phyloP scores from a whole-genome alignment of 2,113 vertebrate genomes.

The Trematomus loennbergii region DNA sequence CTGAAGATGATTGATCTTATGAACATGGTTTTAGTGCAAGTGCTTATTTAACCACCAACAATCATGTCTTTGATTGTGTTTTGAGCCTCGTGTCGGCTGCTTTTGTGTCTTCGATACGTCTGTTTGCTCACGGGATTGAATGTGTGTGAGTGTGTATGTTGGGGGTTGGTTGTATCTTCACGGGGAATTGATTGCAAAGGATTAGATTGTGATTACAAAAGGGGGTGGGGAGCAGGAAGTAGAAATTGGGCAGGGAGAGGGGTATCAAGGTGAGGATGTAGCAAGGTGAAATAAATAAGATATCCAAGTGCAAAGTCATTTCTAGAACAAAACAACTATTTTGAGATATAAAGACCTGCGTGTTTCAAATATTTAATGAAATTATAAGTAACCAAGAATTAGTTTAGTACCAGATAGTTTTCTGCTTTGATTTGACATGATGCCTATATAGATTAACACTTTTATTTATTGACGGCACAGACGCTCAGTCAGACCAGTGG shows the following conservation, averaged over 20 bases:
- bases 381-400: background rate
- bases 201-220: conserved; percentile 64
- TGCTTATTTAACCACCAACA: background rate
- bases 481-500: conserved; percentile 18
- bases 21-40: background rate
- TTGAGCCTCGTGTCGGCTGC: conserved; percentile 12
- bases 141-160: conserved; percentile 16
- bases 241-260: conserved; percentile 9
- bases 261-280: conserved; percentile 20
- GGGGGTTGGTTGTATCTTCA: conserved; percentile 33
- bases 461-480: background rate
- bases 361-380: background rate
- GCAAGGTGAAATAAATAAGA: conserved; percentile 36
- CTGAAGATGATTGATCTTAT: background rate
- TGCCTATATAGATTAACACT: background rate
- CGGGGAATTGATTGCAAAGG: conserved; percentile 57
- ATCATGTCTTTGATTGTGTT: background rate
- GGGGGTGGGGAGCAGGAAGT: conserved; percentile 16
- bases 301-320: conserved; percentile 6
- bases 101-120: conserved; percentile 22
- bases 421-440: background rate
- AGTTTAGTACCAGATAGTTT: background rate
- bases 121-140: conserved; percentile 25
- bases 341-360: too few relatives aligned
- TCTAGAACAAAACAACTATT: background rate